Conservation (phyloP, 2,888 invertebrate genomes). For the Cheilosia scutellata region DNA sequence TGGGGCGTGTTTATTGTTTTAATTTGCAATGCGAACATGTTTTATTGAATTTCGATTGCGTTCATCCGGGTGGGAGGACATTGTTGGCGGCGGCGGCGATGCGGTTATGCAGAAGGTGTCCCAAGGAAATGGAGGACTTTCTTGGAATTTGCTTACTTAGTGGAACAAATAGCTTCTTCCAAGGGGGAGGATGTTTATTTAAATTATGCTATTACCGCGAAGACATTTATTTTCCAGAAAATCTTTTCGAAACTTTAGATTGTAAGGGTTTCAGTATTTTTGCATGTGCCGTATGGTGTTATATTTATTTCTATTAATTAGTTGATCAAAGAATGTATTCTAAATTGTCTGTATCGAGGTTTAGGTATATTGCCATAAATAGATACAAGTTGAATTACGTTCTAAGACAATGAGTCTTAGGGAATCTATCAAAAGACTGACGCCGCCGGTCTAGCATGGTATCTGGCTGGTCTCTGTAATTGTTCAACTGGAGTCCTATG, state of each 20-base stretch:
- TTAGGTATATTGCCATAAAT: no score
- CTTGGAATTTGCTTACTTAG: conserved; percentile 67
- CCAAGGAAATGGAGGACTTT: conserved; percentile 9
- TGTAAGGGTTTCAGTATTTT: conserved; percentile 43
- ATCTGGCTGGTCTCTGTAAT: no score
- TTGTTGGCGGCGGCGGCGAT: background rate
- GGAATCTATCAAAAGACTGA: no score
- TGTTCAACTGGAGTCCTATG: no score
- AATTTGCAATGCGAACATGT: conserved; percentile 76
- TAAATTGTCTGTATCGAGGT: no score
- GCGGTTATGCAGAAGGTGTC: conserved; percentile 16
- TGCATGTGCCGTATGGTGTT: background rate
- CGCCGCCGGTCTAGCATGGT: no score
- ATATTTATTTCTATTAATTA: no score
- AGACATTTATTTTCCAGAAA: conserved; percentile 45
- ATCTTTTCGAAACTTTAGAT: conserved; percentile 32
- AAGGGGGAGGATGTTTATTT: conserved; percentile 50
- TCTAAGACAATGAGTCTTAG: no score
- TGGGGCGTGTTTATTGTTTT: conserved; percentile 76
- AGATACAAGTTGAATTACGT: no score
- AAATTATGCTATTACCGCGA: conserved; percentile 62
- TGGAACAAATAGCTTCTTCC: conserved; percentile 70
- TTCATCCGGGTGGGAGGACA: conserved; percentile 7
- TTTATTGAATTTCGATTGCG: conserved; percentile 76
- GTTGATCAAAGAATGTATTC: no score